Base-by-base conservation (phyloP, 2,888 invertebrate genomes). In the Helleia helle region DNA sequence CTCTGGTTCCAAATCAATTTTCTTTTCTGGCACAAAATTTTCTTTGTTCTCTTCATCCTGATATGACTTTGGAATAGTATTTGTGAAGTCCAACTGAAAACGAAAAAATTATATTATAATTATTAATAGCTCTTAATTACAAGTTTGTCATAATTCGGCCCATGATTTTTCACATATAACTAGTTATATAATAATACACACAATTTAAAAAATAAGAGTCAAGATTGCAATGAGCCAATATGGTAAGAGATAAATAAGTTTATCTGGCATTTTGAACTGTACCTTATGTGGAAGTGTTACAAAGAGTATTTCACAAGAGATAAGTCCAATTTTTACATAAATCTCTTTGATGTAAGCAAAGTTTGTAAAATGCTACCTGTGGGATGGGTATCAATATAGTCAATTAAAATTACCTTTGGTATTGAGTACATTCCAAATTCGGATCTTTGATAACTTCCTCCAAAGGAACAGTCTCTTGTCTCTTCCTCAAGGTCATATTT, bases 401-500 rank as follows among this genome's bases (percentile, higher is more conserved):
- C n/a, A n/a, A n/a, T n/a, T n/a, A n/a, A n/a, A 11, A 9, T 48
- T 34, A 83, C 83, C 74, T 83, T 79, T 37, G 73, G 54, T 9
- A 47, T 57, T 0, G 71, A 64, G 77, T 79, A 79, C 30, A 39
- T 42, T 1, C 41, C 46, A 4, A 48, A 26, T 17, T 50, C 55
- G 4, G 58, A 44, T 38, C 59, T 31, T 9, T 31, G 54, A 43
- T 69, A 74, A 3, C 53, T 52, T 2, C 62, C 62, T 3, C 64
- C 63, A 4, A 79, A 79, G 0, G 65, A 52, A 26, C 72, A 77
- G 25, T 80, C 81, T n/a, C 76, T 65, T 0, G 83, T 56, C 12
- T 81, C 80, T n/a, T 81, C 83, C 24, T 77, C 79, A 1, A 72
- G 54, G 26, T 75, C 75, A 14, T 77, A 45, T 34, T 73, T 76